Evolutionary conservation across 2,797 vertebrate genomes (phyloP), one percentile per base, ranked within the genome.

Genomic region (Acipenser ruthenus): DNA sequence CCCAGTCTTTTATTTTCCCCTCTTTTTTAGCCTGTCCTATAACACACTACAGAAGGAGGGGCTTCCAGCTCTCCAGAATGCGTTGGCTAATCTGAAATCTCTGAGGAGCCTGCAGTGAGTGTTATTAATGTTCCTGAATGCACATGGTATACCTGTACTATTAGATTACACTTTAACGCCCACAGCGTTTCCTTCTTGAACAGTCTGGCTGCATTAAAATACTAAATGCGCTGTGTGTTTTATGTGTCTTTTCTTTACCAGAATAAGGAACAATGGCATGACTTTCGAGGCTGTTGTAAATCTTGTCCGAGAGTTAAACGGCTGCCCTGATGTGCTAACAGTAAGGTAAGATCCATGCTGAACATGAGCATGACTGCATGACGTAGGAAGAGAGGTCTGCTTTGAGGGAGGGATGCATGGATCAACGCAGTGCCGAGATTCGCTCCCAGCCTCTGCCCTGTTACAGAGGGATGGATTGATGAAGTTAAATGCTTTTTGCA

Each of bases 221-320:
- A 37, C 37, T 37, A 37, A 3, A 37, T 2, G 23, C 23, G 23
- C 23, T 37, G 23, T 37, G 23, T 37, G 23, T 37, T 37, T 37
- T 37, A 37, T 37, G 23, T 56, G 8, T 63, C 10, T 53, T 60
- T 71, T 55, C 6, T 59, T 11, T 53, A 63, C 12, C 66, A 91
- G 89, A 68, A 81, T 89, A 60, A 77, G 66, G 8, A 75, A 65
- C 2, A 88, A 87, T 65, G 74, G 76, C 1, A 0, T 89, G 73
- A 74, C 55, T 56, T 37, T 70, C 55, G 49, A 71, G 11, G 73
- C 69, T 60, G 68, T 82, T 64, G 66, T 68, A 1, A 9, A 48
- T 1, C 72, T 90, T 58, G 47, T 88, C 65, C 67, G 50, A 53
- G 71, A 70, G 23, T 63, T 86, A 71, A 73, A 47, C 53, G 72